These are phyloP conservation scores for Sitta carolinensis DNA, from an alignment of 2,797 vertebrate species.

Conservation along the genomic window DNA sequence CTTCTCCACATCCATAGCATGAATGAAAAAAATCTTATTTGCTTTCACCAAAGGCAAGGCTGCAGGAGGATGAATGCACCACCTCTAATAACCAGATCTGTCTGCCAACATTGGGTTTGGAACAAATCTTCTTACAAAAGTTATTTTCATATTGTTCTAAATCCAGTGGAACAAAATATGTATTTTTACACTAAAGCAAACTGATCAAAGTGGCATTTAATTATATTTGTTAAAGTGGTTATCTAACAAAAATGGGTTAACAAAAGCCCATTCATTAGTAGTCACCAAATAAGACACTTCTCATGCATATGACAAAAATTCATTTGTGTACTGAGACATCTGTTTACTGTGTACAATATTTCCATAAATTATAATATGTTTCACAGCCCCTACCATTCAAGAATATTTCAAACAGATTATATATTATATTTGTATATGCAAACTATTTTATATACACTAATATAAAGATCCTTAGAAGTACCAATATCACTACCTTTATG, in stretches of 20 bases:
- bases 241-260: constrained; percentile 57
- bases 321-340: constrained; percentile 41
- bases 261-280: constrained; percentile 59
- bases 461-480: constrained; percentile 67
- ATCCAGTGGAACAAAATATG: constrained; percentile 34
- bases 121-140: constrained; percentile 11
- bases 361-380: constrained; percentile 57
- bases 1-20: not conserved
- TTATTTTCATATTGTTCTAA: not conserved
- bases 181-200: constrained; percentile 60
- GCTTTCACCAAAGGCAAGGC: not conserved
- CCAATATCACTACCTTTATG: constrained; percentile 58
- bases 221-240: constrained; percentile 58
- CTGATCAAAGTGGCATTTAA: constrained; percentile 59
- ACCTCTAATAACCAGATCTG: not conserved
- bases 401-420: constrained; percentile 63
- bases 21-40: not conserved
- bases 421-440: constrained; percentile 64
- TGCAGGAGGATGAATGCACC: not conserved
- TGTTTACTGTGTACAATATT: constrained; percentile 53
- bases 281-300: constrained; percentile 65
- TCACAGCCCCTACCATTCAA: constrained; percentile 51
- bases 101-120: not conserved
- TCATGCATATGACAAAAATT: constrained; percentile 60
- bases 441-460: constrained; percentile 68